A percentile compares a stretch with the other conserved stretches of the same genome.
Conservation (phyloP, 2,888 invertebrate genomes). For the Drosophila imparisetae region DNA sequence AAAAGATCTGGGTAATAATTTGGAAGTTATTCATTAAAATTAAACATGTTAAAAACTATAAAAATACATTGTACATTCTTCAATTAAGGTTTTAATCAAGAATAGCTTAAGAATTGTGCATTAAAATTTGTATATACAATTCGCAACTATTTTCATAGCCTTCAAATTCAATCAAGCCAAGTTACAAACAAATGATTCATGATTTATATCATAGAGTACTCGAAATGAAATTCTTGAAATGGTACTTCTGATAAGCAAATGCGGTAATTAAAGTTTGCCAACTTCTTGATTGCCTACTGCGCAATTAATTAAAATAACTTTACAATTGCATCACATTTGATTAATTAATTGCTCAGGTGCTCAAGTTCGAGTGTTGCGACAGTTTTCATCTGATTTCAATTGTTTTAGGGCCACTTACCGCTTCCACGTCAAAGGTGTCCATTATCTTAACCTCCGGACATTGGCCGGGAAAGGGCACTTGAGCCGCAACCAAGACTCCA, state of each 20-base stretch:
- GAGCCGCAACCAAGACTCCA: constrained; percentile 81
- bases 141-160: background rate
- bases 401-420: constrained; percentile 76
- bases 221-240: background rate
- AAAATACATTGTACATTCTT: background rate
- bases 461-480: constrained; percentile 87
- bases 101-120: background rate
- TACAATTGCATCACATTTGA: constrained; percentile 26
- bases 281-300: constrained; percentile 16
- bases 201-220: background rate
- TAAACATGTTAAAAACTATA: background rate
- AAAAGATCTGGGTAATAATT: background rate
- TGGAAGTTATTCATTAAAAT: background rate
- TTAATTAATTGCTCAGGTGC: constrained; percentile 25
- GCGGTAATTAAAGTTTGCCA: constrained; percentile 14
- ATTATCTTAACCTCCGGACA: constrained; percentile 88
- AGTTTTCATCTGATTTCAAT: background rate
- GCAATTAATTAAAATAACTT: constrained; percentile 40
- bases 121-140: background rate
- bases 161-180: background rate
- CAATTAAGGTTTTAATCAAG: too few relatives aligned
- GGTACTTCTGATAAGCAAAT: constrained; percentile 4
- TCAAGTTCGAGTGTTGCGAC: constrained; percentile 8
- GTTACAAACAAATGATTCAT: background rate
- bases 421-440: constrained; percentile 86